These are phyloP conservation scores for Aurelia sp. DNA, from an alignment of 30 jellyfish, hydroid and myxozoan species.

Conservation along the genomic window DNA sequence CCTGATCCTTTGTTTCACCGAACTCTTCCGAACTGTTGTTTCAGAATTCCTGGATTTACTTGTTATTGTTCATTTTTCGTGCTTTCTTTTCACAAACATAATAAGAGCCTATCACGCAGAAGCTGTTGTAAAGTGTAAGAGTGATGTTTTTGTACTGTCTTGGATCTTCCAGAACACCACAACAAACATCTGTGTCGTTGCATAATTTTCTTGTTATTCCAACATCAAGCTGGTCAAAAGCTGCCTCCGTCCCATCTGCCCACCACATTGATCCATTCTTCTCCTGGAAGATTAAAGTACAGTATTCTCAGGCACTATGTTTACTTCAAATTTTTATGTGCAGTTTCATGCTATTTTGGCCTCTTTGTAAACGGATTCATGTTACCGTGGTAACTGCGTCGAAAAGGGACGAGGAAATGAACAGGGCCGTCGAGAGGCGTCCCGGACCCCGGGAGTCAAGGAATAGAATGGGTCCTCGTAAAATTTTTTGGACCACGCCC, in stretches of 20 bases:
- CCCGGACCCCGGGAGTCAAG: no score
- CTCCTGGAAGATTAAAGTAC: constrained; percentile 10
- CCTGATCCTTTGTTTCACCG: no score
- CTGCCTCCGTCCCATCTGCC: constrained; percentile 29
- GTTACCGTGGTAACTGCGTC: not conserved
- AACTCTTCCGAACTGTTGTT: no score
- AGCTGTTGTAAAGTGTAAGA: not conserved
- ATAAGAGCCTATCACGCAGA: constrained; percentile 9
- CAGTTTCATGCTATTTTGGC: not conserved
- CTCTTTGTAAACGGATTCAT: not conserved
- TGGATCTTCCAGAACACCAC: constrained; percentile 19
- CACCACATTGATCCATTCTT: constrained; percentile 8
- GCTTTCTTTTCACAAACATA: constrained; percentile 25
- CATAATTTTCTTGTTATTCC: not conserved
- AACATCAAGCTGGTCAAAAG: not conserved
- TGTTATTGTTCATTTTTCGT: no score
- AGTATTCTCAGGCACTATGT: no score
- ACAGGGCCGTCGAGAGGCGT: no score
- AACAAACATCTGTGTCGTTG: constrained; percentile 2
- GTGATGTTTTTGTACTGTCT: not conserved
- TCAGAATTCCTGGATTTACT: no score
- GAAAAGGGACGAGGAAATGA: not conserved
- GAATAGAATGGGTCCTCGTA: no score
- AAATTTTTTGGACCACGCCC: no score
- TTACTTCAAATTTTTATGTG: no score